phyloP scores from a whole-genome alignment of 1,140 invertebrate species.

The Homalodisca vitripennis region DNA sequence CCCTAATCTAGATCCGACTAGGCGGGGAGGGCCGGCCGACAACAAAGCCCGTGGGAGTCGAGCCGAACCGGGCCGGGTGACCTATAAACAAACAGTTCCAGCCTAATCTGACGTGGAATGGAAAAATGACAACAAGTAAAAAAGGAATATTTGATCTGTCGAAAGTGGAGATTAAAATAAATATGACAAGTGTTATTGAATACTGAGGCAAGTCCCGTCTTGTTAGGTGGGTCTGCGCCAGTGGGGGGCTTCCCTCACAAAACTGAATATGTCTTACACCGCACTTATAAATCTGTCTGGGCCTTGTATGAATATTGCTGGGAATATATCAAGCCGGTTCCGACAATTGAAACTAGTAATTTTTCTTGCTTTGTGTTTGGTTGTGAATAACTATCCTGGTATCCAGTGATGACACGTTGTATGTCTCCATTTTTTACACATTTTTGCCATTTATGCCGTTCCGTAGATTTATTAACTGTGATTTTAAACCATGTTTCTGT shows the following conservation, averaged over 20 bases:
- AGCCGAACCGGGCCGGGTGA: no score
- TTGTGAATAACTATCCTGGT: background rate
- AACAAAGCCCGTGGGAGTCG: no score
- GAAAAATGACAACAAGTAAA: background rate
- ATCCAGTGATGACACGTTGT: conserved; percentile 1
- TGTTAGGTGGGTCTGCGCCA: background rate
- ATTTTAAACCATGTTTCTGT: no score
- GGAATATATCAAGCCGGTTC: conserved; percentile 5
- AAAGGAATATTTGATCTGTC: conserved; percentile 9
- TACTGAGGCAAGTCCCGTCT: background rate
- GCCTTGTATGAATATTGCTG: conserved; percentile 5
- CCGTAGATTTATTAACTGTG: no score
- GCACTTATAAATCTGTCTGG: conserved; percentile 10
- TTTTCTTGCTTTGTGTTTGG: conserved; percentile 7
- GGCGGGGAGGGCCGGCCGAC: no score
- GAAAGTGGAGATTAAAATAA: conserved; percentile 7
- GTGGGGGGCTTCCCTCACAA: conserved; percentile 7
- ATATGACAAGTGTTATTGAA: conserved; percentile 16
- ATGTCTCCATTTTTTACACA: background rate
- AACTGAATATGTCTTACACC: no score
- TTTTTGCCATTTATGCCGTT: no score
- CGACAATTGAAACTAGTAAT: conserved; percentile 5
- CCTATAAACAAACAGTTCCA: conserved; percentile 9
- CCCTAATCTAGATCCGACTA: background rate
- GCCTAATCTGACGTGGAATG: conserved; percentile 2